Evolutionary conservation across 2,797 vertebrate genomes (phyloP).

Genomic region (Galago senegalensis): DNA sequence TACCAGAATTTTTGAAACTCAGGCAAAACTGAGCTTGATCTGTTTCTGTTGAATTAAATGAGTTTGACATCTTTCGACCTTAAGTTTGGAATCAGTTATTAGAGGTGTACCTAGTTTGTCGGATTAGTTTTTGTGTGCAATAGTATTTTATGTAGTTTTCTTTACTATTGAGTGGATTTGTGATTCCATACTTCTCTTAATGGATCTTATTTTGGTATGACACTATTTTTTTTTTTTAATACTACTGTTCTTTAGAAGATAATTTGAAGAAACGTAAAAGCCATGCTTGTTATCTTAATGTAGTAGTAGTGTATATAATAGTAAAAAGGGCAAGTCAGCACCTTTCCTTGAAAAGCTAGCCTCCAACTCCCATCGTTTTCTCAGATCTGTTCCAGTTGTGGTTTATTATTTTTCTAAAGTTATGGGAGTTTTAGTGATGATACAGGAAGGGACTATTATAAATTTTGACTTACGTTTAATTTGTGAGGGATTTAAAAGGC

Average conservation of each 20-base stretch:
- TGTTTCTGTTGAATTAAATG: slow-evolving; percentile 14
- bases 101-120: slow-evolving; percentile 26
- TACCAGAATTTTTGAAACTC: slow-evolving; percentile 35
- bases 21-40: background rate
- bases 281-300: background rate
- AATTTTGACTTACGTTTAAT: slow-evolving; percentile 42
- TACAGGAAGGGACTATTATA: slow-evolving; percentile 32
- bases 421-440: slow-evolving; percentile 20
- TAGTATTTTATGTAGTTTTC: slow-evolving; percentile 13
- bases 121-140: slow-evolving; percentile 8
- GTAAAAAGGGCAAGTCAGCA: background rate
- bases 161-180: slow-evolving; percentile 56
- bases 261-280: slow-evolving; percentile 50
- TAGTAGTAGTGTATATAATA: background rate
- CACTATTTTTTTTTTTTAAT: background rate
- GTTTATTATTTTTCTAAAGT: slow-evolving; percentile 49
- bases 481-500: slow-evolving; percentile 37
- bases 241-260: background rate
- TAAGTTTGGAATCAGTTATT: slow-evolving; percentile 20
- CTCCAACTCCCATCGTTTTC: background rate
- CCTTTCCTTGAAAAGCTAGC: background rate
- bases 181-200: slow-evolving; percentile 35
- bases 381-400: slow-evolving; percentile 40
- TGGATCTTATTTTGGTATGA: slow-evolving; percentile 35
- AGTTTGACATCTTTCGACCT: slow-evolving; percentile 18